These are phyloP conservation scores for Arbacia lixula DNA, from an alignment of 53 echinoderm and acorn worm species.

Conservation along the genomic window DNA sequence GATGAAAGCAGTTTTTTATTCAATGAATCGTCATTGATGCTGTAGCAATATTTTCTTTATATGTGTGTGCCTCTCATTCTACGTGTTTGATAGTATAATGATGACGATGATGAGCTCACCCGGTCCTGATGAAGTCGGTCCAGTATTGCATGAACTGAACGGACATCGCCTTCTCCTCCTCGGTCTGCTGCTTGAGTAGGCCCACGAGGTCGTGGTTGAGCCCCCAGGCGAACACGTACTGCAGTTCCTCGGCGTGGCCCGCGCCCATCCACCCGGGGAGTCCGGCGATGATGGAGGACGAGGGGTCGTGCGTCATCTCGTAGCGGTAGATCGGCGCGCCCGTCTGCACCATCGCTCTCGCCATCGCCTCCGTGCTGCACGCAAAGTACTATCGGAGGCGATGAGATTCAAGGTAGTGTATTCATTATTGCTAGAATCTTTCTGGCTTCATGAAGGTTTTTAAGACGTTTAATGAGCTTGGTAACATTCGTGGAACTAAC, in stretches of 20 bases:
- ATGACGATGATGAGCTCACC: constrained; percentile 37
- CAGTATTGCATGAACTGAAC: constrained; percentile 73
- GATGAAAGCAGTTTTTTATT: too few relatives aligned
- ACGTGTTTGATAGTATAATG: too few relatives aligned
- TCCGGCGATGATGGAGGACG: constrained; percentile 25
- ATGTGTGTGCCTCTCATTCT: too few relatives aligned
- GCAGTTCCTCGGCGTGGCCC: constrained; percentile 75
- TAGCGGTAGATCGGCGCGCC: constrained; percentile 65
- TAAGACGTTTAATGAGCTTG: too few relatives aligned
- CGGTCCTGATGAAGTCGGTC: constrained; percentile 69
- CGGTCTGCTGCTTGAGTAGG: constrained; percentile 29
- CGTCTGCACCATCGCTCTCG: constrained; percentile 16
- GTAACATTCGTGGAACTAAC: too few relatives aligned
- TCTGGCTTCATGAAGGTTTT: too few relatives aligned
- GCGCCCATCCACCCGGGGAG: constrained; percentile 76
- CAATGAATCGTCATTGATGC: too few relatives aligned
- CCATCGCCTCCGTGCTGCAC: constrained; percentile 63
- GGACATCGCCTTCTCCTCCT: constrained; percentile 62
- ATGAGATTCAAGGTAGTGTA: too few relatives aligned
- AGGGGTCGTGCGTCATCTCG: constrained; percentile 78
- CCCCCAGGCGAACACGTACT: constrained; percentile 67
- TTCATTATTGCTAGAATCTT: too few relatives aligned
- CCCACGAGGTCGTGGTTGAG: constrained; percentile 40
- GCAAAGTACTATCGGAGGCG: constrained; percentile 44
- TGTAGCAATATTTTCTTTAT: too few relatives aligned